Base-by-base conservation (phyloP, 1,140 invertebrate genomes). In the Euura saliciscinereae region DNA sequence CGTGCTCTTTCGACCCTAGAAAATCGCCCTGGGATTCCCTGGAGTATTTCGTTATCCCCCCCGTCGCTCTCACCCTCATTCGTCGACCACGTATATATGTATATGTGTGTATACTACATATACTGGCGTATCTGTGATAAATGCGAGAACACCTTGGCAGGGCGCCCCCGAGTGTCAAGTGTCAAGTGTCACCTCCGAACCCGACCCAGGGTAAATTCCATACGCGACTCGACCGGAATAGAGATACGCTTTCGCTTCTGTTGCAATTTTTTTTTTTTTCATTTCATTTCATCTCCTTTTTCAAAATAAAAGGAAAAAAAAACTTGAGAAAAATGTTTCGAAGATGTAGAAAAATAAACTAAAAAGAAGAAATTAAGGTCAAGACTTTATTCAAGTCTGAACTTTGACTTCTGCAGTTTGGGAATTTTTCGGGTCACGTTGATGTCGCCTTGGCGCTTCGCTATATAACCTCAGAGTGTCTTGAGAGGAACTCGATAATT, bases 1-100 rank as follows among this genome's bases (percentile, higher is more conserved):
- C 51, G 51, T n/a, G 51, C 51, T 59, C 51, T 59, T 59, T 59
- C 51, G 51, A 59, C 51, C 51, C 51, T 59, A 59, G 28, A 28
- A n/a, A 59, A 59, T 59, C 51, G 51, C 6, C 51, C 51, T 59
- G 51, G 51, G 51, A 59, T 59, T 59, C 51, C 51, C 51, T 28
- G 3, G 51, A n/a, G 1, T 59, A 3, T 59, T 3, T 5, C 51
- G 51, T 8, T 28, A 28, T 59, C 51, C 51, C 5, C n/a, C n/a
- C 51, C 51, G 8, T n/a, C 51, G 8, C 13, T 59, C 51, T 6
- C 2, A 8, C 51, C 5, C 13, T 59, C 51, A 11, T 59, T 59
- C 51, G 8, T 59, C 13, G 13, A 4, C 51, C 8, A 8, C 51
- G 10, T 59, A 8, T 59, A n/a, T 1, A 28, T 28, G n/a, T n/a